phyloP scores from a whole-genome alignment of 2,888 invertebrate genomes.

The Caenorhabditis japonica region DNA sequence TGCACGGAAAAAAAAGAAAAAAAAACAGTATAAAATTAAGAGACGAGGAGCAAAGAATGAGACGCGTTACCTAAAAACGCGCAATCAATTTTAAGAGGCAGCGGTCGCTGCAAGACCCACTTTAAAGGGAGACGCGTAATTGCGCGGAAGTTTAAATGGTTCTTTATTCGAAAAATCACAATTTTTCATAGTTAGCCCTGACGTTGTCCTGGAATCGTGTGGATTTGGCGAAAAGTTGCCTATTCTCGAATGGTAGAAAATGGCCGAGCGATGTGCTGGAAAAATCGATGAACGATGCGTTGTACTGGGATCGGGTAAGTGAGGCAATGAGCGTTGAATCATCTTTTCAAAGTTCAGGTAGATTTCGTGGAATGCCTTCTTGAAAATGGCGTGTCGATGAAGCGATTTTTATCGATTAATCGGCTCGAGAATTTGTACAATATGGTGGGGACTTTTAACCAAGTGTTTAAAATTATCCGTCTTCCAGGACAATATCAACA shows the following conservation, averaged over 20 bases:
- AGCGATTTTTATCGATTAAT: conserved; percentile 95
- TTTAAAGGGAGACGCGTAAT: no score
- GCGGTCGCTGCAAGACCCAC: no score
- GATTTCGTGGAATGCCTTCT: conserved; percentile 96
- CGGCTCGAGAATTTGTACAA: conserved; percentile 96
- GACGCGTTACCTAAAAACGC: no score
- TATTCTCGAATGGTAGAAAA: conserved; percentile 90
- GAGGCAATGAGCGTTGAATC: no score
- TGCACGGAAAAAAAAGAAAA: no score
- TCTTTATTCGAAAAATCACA: no score
- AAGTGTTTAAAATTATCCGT: no score
- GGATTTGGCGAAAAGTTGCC: conserved; percentile 95
- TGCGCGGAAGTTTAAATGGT: no score
- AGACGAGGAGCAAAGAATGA: no score
- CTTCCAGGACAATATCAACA: conserved; percentile 36
- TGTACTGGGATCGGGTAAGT: conserved; percentile 81
- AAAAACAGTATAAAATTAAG: no score
- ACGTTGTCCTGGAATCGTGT: conserved; percentile 97
- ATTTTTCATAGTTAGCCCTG: conserved; percentile 83
- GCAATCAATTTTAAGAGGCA: no score
- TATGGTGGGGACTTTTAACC: conserved; percentile 78
- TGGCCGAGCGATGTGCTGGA: conserved; percentile 94
- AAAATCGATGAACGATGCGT: conserved; percentile 98
- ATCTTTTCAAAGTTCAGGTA: conserved; percentile 81
- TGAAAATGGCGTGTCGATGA: conserved; percentile 99